phyloP scores from a whole-genome alignment of 2,888 invertebrate species.

The Acrocyrtus sp. region DNA sequence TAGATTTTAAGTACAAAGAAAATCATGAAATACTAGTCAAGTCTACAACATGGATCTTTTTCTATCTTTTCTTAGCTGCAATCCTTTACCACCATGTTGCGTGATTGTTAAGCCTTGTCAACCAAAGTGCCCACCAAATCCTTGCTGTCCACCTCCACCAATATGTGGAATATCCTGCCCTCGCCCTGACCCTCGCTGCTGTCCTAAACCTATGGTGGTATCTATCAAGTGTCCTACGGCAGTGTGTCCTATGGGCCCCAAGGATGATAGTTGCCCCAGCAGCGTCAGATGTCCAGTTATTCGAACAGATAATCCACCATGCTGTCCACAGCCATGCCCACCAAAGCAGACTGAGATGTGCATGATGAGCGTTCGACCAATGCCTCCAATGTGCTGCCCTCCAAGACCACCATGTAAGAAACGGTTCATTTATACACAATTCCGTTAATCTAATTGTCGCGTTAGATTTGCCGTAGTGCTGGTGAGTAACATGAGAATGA shows the following conservation, averaged over 20 bases:
- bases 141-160: conserved; percentile 57
- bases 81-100: conserved; percentile 57
- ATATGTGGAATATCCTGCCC: conserved; percentile 46
- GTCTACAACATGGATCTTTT: too few relatives aligned
- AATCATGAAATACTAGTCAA: too few relatives aligned
- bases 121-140: conserved; percentile 29
- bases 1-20: too few relatives aligned
- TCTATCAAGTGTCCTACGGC: conserved; percentile 51
- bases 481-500: too few relatives aligned
- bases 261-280: conserved; percentile 31
- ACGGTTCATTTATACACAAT: too few relatives aligned
- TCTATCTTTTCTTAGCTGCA: conserved; percentile 37
- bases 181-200: conserved; percentile 45
- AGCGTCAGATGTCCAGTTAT: conserved; percentile 43
- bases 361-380: conserved; percentile 50
- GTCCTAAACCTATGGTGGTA: conserved; percentile 53
- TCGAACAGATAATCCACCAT: conserved; percentile 35
- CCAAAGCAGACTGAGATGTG: conserved; percentile 47
- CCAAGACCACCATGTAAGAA: conserved; percentile 33
- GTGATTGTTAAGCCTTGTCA: conserved; percentile 54
- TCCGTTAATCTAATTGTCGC: too few relatives aligned
- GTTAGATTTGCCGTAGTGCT: too few relatives aligned
- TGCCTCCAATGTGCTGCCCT: conserved; percentile 46
- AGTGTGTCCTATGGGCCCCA: conserved; percentile 49
- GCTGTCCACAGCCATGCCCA: conserved; percentile 54